phyloP scores from a whole-genome alignment of 2,113 vertebrate species.

The Gadus macrocephalus region DNA sequence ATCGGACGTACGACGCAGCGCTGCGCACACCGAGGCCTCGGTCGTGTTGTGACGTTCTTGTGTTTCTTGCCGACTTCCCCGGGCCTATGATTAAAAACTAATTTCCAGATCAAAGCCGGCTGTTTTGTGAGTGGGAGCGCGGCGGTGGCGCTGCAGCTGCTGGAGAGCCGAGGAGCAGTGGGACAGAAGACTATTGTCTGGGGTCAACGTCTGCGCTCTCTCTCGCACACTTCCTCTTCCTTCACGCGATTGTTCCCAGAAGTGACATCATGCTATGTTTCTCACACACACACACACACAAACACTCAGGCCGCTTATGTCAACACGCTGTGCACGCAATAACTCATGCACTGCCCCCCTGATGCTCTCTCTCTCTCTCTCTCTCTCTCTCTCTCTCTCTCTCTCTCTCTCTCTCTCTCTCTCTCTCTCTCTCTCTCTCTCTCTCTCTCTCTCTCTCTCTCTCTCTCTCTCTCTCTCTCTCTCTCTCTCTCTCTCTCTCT shows the following conservation, averaged over 20 bases:
- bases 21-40: neutral
- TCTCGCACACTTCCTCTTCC: constrained; percentile 28
- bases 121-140: no score
- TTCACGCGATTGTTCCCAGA: constrained; percentile 15
- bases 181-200: neutral
- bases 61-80: no score
- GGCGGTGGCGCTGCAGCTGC: neutral
- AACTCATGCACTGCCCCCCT: neutral
- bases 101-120: no score
- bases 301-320: neutral
- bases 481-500: no score
- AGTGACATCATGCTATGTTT: constrained; percentile 18
- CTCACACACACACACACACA: neutral
- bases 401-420: no score
- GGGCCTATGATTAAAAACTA: no score
- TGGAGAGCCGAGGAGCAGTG: neutral
- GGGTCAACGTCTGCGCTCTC: constrained; percentile 1
- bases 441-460: no score
- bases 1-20: neutral
- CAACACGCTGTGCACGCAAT: neutral
- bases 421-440: no score
- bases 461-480: no score
- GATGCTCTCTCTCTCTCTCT: no score
- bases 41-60: no score
- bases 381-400: no score